These are phyloP conservation scores for Anguilla rostrata DNA, from an alignment of 2,113 vertebrate genomes.

Conservation along the genomic window DNA sequence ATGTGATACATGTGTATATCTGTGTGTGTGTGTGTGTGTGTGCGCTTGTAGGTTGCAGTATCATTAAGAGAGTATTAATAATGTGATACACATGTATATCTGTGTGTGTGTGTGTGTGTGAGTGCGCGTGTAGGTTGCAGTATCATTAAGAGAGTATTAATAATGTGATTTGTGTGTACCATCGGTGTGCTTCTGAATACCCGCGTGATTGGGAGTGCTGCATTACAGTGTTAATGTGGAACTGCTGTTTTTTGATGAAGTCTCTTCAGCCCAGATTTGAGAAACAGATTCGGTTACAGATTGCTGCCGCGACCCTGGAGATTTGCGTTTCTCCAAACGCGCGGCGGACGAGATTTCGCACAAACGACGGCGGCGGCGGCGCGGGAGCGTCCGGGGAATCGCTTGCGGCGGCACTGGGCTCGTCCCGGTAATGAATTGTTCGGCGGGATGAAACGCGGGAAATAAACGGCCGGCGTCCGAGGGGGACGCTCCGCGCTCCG, in stretches of 20 bases:
- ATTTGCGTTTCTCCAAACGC: neutral
- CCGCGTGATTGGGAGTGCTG: neutral
- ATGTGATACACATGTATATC: too few species aligned
- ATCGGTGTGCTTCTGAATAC: neutral
- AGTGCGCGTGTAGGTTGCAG: too few species aligned
- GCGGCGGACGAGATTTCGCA: neutral
- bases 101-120: too few species aligned
- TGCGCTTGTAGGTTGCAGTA: too few species aligned
- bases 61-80: too few species aligned
- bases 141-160: too few species aligned
- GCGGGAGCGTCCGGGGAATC: neutral
- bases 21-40: too few species aligned
- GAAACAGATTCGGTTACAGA: neutral
- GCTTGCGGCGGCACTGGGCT: neutral
- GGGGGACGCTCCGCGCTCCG: neutral
- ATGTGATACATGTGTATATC: too few species aligned
- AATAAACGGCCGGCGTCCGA: neutral
- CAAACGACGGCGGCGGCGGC: neutral
- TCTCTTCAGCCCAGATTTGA: neutral
- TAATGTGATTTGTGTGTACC: neutral
- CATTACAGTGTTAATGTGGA: neutral
- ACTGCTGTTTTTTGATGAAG: neutral
- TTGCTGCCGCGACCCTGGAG: neutral
- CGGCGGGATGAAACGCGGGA: neutral
- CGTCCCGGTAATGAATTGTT: constrained; percentile 5